Percentiles rank a stretch among this genome's conserved stretches.
Conservation (phyloP, 2,888 invertebrate species). For the Notodonta dromedarius region DNA sequence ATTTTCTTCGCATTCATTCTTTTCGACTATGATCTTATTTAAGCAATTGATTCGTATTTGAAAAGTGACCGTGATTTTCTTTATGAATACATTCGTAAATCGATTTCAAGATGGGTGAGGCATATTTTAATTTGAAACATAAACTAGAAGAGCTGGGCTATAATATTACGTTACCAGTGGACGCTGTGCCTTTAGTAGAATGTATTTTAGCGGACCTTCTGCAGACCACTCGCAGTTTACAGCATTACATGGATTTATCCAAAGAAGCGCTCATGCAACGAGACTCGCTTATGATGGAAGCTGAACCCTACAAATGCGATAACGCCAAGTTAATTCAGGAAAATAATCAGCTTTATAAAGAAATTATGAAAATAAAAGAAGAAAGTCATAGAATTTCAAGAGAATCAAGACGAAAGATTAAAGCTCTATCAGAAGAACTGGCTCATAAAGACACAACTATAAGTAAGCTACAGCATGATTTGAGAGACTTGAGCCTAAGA, state of each 20-base stretch:
- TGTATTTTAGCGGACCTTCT: conserved; percentile 92
- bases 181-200: conserved; percentile 92
- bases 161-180: conserved; percentile 88
- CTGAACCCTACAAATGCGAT: conserved; percentile 92
- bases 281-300: conserved; percentile 87
- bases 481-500: conserved; percentile 72
- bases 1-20: too few species aligned
- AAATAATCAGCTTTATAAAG: conserved; percentile 89
- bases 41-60: background rate
- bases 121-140: conserved; percentile 81
- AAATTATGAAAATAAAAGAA: conserved; percentile 87
- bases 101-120: conserved; percentile 65
- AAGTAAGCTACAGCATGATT: conserved; percentile 71
- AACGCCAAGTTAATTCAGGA: conserved; percentile 90
- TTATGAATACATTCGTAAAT: conserved; percentile 4
- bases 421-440: conserved; percentile 86
- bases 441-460: conserved; percentile 78
- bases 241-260: conserved; percentile 91
- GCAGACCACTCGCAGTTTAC: conserved; percentile 93
- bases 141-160: conserved; percentile 94
- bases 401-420: conserved; percentile 86
- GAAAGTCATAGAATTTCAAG: conserved; percentile 83
- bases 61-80: background rate
- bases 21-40: too few species aligned
- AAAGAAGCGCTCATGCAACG: conserved; percentile 88